Conservation (phyloP, 2,797 vertebrate genomes). For the Babyrousa celebensis region DNA sequence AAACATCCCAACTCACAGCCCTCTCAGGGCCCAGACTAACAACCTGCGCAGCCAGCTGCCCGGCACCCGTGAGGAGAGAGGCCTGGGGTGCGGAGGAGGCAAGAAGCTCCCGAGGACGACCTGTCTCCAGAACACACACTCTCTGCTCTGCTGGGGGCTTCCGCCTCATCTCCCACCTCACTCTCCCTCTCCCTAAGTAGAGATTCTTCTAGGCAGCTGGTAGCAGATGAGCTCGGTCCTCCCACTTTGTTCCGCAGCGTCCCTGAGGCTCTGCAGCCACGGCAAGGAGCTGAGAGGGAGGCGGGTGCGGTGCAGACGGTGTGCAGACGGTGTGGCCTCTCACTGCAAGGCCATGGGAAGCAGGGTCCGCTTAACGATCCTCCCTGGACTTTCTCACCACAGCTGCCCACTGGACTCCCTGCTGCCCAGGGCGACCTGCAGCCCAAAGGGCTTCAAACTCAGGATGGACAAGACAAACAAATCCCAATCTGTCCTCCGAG, state of each 20-base stretch:
- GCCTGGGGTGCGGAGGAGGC: neutral
- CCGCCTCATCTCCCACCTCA: neutral
- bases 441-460: neutral
- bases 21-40: neutral
- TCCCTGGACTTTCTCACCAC: neutral
- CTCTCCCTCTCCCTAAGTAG: neutral
- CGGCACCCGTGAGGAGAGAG: neutral
- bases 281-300: neutral
- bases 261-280: neutral
- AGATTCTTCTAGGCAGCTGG: neutral
- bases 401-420: neutral
- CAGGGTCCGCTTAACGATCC: neutral
- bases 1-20: neutral
- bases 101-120: neutral
- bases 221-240: neutral
- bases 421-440: neutral
- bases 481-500: neutral
- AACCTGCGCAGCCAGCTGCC: neutral
- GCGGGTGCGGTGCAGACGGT: fast-evolving
- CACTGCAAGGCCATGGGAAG: neutral
- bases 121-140: neutral
- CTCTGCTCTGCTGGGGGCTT: neutral
- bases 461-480: neutral
- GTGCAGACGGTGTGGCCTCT: neutral
- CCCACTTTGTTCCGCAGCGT: neutral